phyloP scores from a whole-genome alignment of 2,888 invertebrate genomes.

The Lasioglossum figueresi region DNA sequence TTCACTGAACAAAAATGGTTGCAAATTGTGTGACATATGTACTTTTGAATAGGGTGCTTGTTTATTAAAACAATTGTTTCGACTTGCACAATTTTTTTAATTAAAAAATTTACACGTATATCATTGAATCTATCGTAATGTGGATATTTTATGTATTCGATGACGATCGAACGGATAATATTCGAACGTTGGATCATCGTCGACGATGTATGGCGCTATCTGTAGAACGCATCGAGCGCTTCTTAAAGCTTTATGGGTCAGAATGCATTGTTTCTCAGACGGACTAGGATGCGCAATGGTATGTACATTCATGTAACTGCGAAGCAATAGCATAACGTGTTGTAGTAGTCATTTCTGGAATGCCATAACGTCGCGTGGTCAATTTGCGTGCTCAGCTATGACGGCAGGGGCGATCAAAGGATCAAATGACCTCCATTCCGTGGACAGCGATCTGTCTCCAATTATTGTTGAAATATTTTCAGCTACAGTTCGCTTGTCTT shows the following conservation, averaged over 20 bases:
- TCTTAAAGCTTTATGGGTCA: constrained; percentile 55
- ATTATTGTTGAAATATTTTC: constrained; percentile 37
- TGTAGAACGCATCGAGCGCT: constrained; percentile 3
- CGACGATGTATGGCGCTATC: neutral
- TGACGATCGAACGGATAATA: neutral
- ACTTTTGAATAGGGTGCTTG: neutral
- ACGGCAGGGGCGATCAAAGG: constrained; percentile 54
- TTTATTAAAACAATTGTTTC: neutral
- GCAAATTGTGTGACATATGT: neutral
- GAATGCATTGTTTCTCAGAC: constrained; percentile 57
- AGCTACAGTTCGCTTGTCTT: neutral
- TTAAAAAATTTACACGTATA: neutral
- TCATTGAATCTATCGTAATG: neutral
- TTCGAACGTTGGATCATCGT: neutral
- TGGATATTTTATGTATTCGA: neutral
- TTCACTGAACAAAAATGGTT: neutral
- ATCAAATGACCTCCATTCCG: constrained; percentile 48
- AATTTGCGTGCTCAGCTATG: constrained; percentile 66
- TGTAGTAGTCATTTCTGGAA: constrained; percentile 68
- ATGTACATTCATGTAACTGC: constrained; percentile 59
- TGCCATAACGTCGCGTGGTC: constrained; percentile 69
- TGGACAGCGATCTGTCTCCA: constrained; percentile 35
- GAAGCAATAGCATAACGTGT: constrained; percentile 63
- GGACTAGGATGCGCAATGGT: constrained; percentile 30
- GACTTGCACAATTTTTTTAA: neutral